These are phyloP conservation scores for Pteria penguin DNA, from an alignment of 2,888 invertebrate genomes.

Conservation along the genomic window DNA sequence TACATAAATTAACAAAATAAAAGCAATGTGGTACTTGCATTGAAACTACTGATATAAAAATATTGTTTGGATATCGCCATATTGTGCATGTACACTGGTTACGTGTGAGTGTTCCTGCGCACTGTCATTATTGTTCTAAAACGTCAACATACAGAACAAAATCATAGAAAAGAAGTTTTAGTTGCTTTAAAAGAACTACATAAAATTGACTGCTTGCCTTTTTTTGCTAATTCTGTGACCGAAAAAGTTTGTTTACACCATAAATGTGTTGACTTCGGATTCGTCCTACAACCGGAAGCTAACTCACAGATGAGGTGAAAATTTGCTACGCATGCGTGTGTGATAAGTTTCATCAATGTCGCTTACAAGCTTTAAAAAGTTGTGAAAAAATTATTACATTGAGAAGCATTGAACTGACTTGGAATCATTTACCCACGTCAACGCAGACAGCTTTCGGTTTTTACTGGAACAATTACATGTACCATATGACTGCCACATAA, in stretches of 20 bases:
- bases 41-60: slow-evolving; percentile 1
- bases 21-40: no score
- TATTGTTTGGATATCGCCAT: slow-evolving; percentile 26
- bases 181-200: no score
- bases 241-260: not conserved
- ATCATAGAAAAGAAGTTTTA: no score
- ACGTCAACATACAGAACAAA: no score
- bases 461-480: not conserved
- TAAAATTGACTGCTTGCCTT: not conserved
- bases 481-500: not conserved
- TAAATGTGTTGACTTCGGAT: not conserved
- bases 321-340: not conserved
- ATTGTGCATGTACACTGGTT: slow-evolving; percentile 38
- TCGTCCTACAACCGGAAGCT: slow-evolving; percentile 27
- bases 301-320: not conserved
- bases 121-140: slow-evolving; percentile 10
- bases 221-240: not conserved
- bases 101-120: slow-evolving; percentile 42
- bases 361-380: not conserved
- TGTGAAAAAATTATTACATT: not conserved
- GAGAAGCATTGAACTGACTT: not conserved
- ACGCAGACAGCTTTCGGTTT: not conserved
- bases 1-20: no score
- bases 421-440: not conserved
- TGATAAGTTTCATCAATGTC: not conserved